These are phyloP conservation scores for Xiphophorus maculatus DNA, from an alignment of 2,113 vertebrate species.

Conservation along the genomic window DNA sequence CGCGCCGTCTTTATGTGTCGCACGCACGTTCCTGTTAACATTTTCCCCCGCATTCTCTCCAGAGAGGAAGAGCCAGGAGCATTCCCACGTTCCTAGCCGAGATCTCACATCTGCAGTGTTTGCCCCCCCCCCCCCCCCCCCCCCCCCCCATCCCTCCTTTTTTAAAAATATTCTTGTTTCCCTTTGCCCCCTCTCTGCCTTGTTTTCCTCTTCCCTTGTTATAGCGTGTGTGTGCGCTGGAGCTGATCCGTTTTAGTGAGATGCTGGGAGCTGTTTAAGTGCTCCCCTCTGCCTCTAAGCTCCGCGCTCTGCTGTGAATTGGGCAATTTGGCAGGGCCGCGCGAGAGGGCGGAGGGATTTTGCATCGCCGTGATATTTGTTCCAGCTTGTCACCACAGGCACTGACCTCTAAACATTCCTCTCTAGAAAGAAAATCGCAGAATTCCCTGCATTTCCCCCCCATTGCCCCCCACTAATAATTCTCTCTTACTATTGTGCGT, in stretches of 20 bases:
- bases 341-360: conserved; percentile 27
- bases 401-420: conserved; percentile 12
- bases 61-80: conserved; percentile 61
- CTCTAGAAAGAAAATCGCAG: conserved; percentile 10
- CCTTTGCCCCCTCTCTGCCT: conserved; percentile 12
- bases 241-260: conserved; percentile 51
- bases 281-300: conserved; percentile 46
- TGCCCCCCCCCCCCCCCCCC: neutral
- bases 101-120: conserved; percentile 61
- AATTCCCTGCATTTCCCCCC: neutral
- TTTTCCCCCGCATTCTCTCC: conserved; percentile 59
- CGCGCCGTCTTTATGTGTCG: conserved; percentile 3
- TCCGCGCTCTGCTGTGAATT: conserved; percentile 43
- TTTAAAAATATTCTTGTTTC: conserved; percentile 18
- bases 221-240: conserved; percentile 43
- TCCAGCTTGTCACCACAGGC: conserved; percentile 34
- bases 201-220: conserved; percentile 36
- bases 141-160: conserved; percentile 9
- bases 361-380: conserved; percentile 31
- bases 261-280: conserved; percentile 42
- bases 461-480: neutral
- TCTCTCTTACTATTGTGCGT: conserved; percentile 44
- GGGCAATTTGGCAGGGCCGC: conserved; percentile 28
- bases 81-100: conserved; percentile 69
- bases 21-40: conserved; percentile 60